These are phyloP conservation scores for Temnopleurus reevesii DNA, from an alignment of 53 echinoderm and acorn worm genomes.

Conservation along the genomic window DNA sequence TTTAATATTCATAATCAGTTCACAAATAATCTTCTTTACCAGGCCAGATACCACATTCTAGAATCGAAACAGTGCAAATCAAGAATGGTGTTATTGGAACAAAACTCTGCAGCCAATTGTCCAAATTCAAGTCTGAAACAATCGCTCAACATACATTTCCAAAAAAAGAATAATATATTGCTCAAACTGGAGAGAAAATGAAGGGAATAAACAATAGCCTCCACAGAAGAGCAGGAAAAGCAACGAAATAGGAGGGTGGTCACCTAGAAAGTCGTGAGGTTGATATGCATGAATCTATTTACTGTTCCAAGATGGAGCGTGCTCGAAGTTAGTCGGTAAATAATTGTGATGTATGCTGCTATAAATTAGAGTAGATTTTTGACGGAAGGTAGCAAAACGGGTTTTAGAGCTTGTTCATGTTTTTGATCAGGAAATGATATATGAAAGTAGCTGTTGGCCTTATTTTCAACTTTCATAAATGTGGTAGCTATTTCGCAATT, in stretches of 20 bases:
- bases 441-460: background rate
- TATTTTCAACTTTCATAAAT: background rate
- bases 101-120: too few species aligned
- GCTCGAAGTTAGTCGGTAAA: background rate
- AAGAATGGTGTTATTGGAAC: too few species aligned
- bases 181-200: background rate
- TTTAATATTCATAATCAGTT: too few species aligned
- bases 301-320: background rate
- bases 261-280: background rate
- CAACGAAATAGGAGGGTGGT: background rate
- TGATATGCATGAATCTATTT: background rate
- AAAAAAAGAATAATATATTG: background rate
- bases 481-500: background rate
- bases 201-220: background rate
- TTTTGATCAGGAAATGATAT: background rate
- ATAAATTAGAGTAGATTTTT: background rate
- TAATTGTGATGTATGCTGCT: slow-evolving; percentile 39
- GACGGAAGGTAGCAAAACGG: background rate
- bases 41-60: too few species aligned
- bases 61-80: too few species aligned
- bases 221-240: background rate
- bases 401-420: background rate
- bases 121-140: too few species aligned
- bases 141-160: background rate
- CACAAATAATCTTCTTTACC: too few species aligned